Conservation (phyloP, 2,888 invertebrate genomes). For the Drosophila conformis region DNA sequence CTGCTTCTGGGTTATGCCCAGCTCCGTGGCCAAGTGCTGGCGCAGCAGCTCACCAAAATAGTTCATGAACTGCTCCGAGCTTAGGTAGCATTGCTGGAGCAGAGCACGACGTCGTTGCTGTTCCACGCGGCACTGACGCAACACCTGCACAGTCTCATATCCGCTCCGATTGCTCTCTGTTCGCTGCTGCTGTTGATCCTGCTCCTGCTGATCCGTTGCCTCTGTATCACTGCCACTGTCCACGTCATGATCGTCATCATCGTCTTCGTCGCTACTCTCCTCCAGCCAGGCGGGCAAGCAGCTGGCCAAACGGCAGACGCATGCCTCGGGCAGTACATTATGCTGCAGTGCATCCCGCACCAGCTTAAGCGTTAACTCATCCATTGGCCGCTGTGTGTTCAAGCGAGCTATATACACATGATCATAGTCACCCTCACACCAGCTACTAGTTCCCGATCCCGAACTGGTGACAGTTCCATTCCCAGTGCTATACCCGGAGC, state of each 20-base stretch:
- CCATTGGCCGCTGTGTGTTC: conserved; percentile 87
- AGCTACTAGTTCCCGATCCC: conserved; percentile 30
- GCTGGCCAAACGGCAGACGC: conserved; percentile 75
- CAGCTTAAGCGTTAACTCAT: conserved; percentile 66
- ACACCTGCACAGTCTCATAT: conserved; percentile 73
- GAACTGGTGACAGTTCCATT: conserved; percentile 36
- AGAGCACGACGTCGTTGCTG: conserved; percentile 60
- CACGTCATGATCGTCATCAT: conserved; percentile 41
- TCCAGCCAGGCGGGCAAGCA: conserved; percentile 73
- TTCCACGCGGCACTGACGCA: conserved; percentile 70
- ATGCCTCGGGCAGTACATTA: conserved; percentile 81
- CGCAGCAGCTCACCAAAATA: conserved; percentile 89
- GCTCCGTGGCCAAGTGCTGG: conserved; percentile 86
- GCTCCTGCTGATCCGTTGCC: conserved; percentile 17
- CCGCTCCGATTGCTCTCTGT: conserved; percentile 34
- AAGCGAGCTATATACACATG: conserved; percentile 88
- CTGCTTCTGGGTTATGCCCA: conserved; percentile 87
- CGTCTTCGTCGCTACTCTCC: conserved; percentile 30
- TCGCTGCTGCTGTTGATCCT: conserved; percentile 20
- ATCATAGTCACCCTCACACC: conserved; percentile 77
- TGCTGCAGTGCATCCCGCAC: conserved; percentile 44
- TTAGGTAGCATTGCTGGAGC: conserved; percentile 85
- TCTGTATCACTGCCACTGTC: conserved; percentile 43
- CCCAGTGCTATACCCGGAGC: conserved; percentile 76
- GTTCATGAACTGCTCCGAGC: conserved; percentile 89